Conservation (phyloP, 2,888 invertebrate species). For the Thelaira solivaga region DNA sequence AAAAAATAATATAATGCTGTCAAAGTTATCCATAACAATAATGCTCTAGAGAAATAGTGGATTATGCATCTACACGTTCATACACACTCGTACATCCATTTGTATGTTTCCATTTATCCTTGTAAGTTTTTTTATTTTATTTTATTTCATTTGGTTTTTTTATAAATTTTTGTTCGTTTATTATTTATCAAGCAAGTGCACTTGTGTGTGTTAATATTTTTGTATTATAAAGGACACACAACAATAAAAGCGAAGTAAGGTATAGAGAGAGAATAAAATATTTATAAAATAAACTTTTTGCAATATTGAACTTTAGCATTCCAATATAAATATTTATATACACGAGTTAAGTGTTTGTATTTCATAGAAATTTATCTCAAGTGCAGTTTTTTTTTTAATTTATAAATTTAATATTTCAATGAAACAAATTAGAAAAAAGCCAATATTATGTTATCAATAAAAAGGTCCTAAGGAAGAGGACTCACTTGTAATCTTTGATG, state of each 20-base stretch:
- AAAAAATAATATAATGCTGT: not conserved
- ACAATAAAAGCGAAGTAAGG: no score
- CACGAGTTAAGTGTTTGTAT: not conserved
- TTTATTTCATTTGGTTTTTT: not conserved
- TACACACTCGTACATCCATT: not conserved
- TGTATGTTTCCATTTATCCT: not conserved
- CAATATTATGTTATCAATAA: no score
- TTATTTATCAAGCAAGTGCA: conserved; percentile 3
- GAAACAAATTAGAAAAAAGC: no score
- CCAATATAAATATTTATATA: not conserved
- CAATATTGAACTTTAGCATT: conserved; percentile 24
- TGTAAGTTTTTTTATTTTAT: not conserved
- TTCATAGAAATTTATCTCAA: no score
- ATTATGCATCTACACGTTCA: no score
- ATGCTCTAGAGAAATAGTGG: not conserved
- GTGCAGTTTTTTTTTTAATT: no score
- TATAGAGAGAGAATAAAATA: not conserved
- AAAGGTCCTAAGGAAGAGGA: no score
- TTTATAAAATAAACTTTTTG: conserved; percentile 10
- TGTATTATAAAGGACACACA: no score
- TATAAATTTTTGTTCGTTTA: not conserved
- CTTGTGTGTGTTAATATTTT: not conserved
- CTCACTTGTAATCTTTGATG: no score
- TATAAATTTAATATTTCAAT: no score
- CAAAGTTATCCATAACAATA: not conserved